phyloP scores from a whole-genome alignment of 2,888 invertebrate species.

The Corbicula japonica region DNA sequence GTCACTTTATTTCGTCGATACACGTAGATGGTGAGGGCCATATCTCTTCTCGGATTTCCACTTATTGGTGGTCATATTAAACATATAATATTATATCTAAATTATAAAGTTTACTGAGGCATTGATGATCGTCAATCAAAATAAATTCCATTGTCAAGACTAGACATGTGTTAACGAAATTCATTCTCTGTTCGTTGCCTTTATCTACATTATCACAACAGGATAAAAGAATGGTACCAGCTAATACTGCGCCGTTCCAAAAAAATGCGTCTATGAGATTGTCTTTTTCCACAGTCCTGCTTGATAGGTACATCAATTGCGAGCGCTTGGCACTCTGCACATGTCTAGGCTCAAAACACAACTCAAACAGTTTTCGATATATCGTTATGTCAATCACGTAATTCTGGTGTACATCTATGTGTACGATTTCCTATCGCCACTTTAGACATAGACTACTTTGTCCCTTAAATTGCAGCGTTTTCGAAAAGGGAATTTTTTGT shows the following conservation, averaged over 20 bases:
- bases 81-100: too few relatives aligned
- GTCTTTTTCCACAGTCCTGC: conserved; percentile 19
- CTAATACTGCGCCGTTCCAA: conserved; percentile 38
- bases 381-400: conserved; percentile 21
- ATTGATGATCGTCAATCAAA: too few relatives aligned
- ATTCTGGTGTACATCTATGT: conserved; percentile 39
- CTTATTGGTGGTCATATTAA: too few relatives aligned
- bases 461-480: conserved; percentile 1
- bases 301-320: conserved; percentile 34
- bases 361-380: conserved; percentile 37
- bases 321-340: conserved; percentile 11
- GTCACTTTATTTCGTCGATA: too few relatives aligned
- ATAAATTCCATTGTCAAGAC: too few relatives aligned
- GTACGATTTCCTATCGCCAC: conserved; percentile 27
- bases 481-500: background rate
- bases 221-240: conserved; percentile 39
- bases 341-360: conserved; percentile 11
- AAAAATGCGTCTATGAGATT: conserved; percentile 26
- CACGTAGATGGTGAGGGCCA: too few relatives aligned
- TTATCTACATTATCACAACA: conserved; percentile 22
- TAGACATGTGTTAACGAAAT: too few relatives aligned
- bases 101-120: too few relatives aligned
- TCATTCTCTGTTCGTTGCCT: too few relatives aligned
- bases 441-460: conserved; percentile 3
- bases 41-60: too few relatives aligned